Evolutionary conservation across 2,797 vertebrate genomes (phyloP).

Genomic region (Leptatherina wallacei): DNA sequence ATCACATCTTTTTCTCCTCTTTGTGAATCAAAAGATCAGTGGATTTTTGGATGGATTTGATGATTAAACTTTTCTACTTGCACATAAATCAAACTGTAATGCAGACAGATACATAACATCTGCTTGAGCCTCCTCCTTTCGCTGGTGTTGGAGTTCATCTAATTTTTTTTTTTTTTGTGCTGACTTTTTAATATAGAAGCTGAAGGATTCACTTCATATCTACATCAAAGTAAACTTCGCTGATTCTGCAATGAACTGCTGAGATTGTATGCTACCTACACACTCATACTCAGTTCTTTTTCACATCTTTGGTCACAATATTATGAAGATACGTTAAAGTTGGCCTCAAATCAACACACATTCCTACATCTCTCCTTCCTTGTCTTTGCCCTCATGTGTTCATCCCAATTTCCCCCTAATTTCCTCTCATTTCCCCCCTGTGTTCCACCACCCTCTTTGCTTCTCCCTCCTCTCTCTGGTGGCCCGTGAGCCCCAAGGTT

Average conservation of each 20-base stretch:
- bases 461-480: slow-evolving; percentile 51
- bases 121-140: slow-evolving; percentile 22
- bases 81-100: slow-evolving; percentile 48
- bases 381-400: slow-evolving; percentile 42
- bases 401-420: slow-evolving; percentile 57
- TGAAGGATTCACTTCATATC: slow-evolving; percentile 17
- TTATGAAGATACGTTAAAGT: slow-evolving; percentile 19
- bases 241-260: slow-evolving; percentile 26
- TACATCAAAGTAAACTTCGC: slow-evolving; percentile 49
- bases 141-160: slow-evolving; percentile 11
- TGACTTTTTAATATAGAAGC: slow-evolving; percentile 25
- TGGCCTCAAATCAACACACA: slow-evolving; percentile 2
- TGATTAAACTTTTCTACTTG: slow-evolving; percentile 40
- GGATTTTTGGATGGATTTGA: slow-evolving; percentile 41
- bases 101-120: slow-evolving; percentile 34
- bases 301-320: slow-evolving; percentile 38
- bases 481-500: slow-evolving; percentile 70
- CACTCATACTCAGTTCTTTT: slow-evolving; percentile 4
- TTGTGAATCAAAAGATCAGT: slow-evolving; percentile 58
- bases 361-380: slow-evolving; percentile 21
- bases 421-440: slow-evolving; percentile 42
- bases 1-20: slow-evolving; percentile 35
- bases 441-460: slow-evolving; percentile 4
- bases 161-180: slow-evolving; percentile 8
- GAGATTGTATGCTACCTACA: slow-evolving; percentile 7